Percentiles rank a stretch among this genome's conserved stretches.
Conservation (phyloP, 2,797 vertebrate species). For the Salarias fasciatus region DNA sequence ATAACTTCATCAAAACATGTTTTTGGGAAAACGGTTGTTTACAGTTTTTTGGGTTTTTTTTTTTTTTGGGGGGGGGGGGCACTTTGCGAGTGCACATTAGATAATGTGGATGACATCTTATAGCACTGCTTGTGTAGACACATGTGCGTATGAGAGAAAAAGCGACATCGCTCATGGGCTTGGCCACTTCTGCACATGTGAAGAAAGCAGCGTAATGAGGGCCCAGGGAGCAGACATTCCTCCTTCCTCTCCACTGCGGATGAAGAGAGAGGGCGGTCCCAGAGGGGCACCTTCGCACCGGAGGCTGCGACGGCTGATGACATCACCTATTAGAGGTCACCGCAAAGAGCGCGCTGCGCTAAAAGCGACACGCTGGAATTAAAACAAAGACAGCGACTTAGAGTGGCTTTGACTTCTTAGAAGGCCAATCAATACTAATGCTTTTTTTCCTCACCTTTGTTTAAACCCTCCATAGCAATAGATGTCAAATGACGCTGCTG, state of each 20-base stretch:
- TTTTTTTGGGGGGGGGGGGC: no score
- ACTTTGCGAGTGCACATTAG: slow-evolving; percentile 36
- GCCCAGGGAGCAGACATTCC: slow-evolving; percentile 68
- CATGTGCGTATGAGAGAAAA: neutral
- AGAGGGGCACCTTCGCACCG: slow-evolving; percentile 47
- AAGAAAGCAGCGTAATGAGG: slow-evolving; percentile 33
- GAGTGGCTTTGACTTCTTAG: slow-evolving; percentile 64
- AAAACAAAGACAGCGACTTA: slow-evolving; percentile 53
- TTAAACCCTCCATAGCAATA: slow-evolving; percentile 23
- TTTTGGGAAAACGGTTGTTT: slow-evolving; percentile 36
- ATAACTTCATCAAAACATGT: slow-evolving; percentile 17
- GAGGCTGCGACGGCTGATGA: slow-evolving; percentile 60
- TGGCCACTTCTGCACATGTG: slow-evolving; percentile 41
- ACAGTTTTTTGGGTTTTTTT: no score
- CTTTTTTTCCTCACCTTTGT: slow-evolving; percentile 34
- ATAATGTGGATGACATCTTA: slow-evolving; percentile 39
- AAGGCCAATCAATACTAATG: slow-evolving; percentile 63
- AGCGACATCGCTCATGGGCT: slow-evolving; percentile 35
- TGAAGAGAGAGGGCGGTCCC: slow-evolving; percentile 48
- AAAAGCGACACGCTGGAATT: slow-evolving; percentile 66
- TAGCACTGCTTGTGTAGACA: slow-evolving; percentile 29
- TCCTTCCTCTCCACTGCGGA: slow-evolving; percentile 43
- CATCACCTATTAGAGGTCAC: slow-evolving; percentile 73
- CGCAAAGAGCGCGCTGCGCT: slow-evolving; percentile 65
- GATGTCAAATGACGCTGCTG: slow-evolving; percentile 29